These are phyloP conservation scores for Amphiura filiformis DNA, from an alignment of 35 echinoderm and acorn worm genomes.

Conservation along the genomic window DNA sequence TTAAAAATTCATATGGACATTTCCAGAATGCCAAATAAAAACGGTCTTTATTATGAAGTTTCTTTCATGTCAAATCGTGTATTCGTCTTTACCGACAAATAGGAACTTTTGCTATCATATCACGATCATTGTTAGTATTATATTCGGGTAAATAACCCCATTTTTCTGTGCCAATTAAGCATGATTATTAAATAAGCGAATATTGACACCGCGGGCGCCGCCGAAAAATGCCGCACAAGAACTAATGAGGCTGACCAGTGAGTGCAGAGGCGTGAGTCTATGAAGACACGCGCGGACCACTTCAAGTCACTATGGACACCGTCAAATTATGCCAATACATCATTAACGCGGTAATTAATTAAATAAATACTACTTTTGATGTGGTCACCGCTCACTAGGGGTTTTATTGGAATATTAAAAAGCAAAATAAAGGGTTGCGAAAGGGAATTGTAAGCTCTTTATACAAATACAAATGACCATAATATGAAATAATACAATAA, in stretches of 20 bases:
- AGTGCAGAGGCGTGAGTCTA: not conserved
- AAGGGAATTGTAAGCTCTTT: no score
- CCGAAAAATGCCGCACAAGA: not conserved
- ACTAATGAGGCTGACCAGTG: not conserved
- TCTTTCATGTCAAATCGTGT: not conserved
- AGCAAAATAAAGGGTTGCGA: no score
- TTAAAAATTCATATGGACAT: not conserved
- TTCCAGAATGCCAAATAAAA: not conserved
- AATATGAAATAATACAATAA: no score
- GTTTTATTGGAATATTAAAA: no score
- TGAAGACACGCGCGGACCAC: not conserved
- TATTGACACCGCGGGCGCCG: not conserved
- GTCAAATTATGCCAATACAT: not conserved
- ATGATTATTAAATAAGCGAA: conserved; percentile 5
- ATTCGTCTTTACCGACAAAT: not conserved
- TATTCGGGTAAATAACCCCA: not conserved
- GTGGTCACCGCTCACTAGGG: not conserved
- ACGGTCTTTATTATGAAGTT: not conserved
- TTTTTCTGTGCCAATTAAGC: not conserved
- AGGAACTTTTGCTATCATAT: not conserved
- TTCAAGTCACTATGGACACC: not conserved
- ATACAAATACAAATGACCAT: no score
- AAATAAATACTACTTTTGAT: not conserved
- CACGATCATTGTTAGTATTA: not conserved
- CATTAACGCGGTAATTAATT: not conserved